Evolutionary conservation across 2,888 invertebrate species (phyloP).

Genomic region (Hydriomena furcata): DNA sequence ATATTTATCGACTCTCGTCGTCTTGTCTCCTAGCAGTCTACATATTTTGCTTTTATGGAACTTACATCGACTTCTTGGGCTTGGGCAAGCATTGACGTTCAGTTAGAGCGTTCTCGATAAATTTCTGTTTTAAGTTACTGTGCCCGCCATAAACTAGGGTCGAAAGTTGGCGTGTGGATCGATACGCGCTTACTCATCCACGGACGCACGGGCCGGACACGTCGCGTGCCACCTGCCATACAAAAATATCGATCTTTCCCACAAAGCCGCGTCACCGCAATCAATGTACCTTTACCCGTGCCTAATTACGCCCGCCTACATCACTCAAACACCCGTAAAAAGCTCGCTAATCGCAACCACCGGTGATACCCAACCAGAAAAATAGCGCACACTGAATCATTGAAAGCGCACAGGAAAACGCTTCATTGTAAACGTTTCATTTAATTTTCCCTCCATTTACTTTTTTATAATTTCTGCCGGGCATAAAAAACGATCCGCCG

Average conservation of each 20-base stretch:
- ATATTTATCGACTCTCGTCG: conserved; percentile 12
- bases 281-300: conserved; percentile 82
- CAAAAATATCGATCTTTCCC: conserved; percentile 81
- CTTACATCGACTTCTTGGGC: conserved; percentile 39
- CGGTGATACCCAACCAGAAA: conserved; percentile 69
- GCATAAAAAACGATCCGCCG: conserved; percentile 82
- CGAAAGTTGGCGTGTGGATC: conserved; percentile 70
- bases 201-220: conserved; percentile 74
- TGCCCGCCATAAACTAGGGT: conserved; percentile 70
- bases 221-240: conserved; percentile 81
- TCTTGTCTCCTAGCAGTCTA: conserved; percentile 31
- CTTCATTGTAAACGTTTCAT: conserved; percentile 83
- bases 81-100: conserved; percentile 50
- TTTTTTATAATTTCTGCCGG: conserved; percentile 82
- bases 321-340: conserved; percentile 78
- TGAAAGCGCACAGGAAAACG: conserved; percentile 82
- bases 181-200: conserved; percentile 76
- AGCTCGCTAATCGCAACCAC: conserved; percentile 64
- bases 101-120: conserved; percentile 50
- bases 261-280: conserved; percentile 82
- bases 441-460: conserved; percentile 84
- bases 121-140: conserved; percentile 64
- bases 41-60: conserved; percentile 38
- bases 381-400: conserved; percentile 78
- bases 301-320: conserved; percentile 82